phyloP scores from a whole-genome alignment of 2,888 invertebrate species.

The Harpalus rubripes region DNA sequence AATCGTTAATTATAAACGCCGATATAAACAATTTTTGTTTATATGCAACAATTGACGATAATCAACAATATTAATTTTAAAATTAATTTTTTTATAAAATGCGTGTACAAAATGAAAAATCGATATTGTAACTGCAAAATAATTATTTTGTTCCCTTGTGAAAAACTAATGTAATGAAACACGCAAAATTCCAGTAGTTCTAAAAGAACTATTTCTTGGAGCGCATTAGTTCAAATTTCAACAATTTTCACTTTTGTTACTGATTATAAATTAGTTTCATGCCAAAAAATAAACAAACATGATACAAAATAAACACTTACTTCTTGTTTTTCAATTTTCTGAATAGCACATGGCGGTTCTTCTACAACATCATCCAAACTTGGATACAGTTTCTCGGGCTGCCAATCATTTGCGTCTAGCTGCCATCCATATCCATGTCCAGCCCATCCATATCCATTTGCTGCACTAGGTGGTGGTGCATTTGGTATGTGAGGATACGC shows the following conservation, averaged over 20 bases:
- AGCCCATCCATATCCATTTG: conserved; percentile 77
- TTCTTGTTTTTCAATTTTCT: conserved; percentile 74
- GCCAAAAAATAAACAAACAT: background rate
- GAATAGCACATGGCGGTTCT: conserved; percentile 74
- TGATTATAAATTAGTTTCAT: too few relatives aligned
- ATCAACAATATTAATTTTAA: too few relatives aligned
- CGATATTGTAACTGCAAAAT: conserved; percentile 22
- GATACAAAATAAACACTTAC: conserved; percentile 52
- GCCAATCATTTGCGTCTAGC: conserved; percentile 75
- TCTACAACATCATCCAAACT: conserved; percentile 72
- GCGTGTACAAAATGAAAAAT: background rate
- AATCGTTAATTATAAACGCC: too few relatives aligned
- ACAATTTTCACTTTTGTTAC: too few relatives aligned
- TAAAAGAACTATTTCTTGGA: background rate
- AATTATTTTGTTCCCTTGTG: background rate
- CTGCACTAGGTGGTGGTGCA: conserved; percentile 74
- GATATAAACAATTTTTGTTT: too few relatives aligned
- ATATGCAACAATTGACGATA: too few relatives aligned
- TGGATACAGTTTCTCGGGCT: conserved; percentile 72
- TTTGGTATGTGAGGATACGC: conserved; percentile 76
- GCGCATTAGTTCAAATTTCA: too few relatives aligned
- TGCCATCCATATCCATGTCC: conserved; percentile 77
- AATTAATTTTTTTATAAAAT: background rate
- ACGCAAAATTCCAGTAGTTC: conserved; percentile 21
- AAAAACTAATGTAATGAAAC: conserved; percentile 10